Percentiles rank a stretch among this genome's conserved stretches.
Evolutionary conservation across 2,797 vertebrate species (phyloP).

Genomic region (Crocidura indochinensis): DNA sequence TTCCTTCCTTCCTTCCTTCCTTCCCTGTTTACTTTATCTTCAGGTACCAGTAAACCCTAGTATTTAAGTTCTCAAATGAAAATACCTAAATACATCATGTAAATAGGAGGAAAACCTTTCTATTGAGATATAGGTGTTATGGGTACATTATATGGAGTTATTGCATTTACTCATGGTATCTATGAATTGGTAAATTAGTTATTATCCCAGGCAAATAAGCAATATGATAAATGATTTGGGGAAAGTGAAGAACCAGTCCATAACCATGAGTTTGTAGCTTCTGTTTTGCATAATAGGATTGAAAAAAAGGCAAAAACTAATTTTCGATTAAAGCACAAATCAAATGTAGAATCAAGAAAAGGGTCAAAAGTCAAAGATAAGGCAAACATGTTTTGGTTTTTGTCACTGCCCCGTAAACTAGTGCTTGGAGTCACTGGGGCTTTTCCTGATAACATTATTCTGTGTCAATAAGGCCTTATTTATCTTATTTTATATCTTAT

Average conservation of each 20-base stretch:
- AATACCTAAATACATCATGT: background rate
- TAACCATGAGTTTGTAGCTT: constrained; percentile 45
- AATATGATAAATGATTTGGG: constrained; percentile 60
- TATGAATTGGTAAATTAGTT: constrained; percentile 60
- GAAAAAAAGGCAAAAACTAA: constrained; percentile 56
- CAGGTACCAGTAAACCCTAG: background rate
- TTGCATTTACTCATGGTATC: constrained; percentile 62
- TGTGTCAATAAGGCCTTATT: constrained; percentile 22
- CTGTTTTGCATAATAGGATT: constrained; percentile 48
- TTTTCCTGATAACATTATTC: constrained; percentile 54
- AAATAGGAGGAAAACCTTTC: constrained; percentile 16
- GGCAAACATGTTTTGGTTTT: constrained; percentile 10
- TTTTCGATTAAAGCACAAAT: constrained; percentile 67
- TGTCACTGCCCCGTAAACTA: constrained; percentile 39
- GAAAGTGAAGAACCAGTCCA: constrained; percentile 64
- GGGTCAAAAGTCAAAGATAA: constrained; percentile 46
- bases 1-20: background rate
- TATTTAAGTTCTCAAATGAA: constrained; percentile 47
- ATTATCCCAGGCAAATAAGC: constrained; percentile 62
- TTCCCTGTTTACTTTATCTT: constrained; percentile 18
- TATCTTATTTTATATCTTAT: background rate
- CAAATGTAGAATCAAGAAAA: constrained; percentile 55
- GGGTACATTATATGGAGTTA: constrained; percentile 59
- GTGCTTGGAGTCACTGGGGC: constrained; percentile 16
- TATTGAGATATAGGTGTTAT: constrained; percentile 13